Conservation (phyloP, 2,888 invertebrate species). For the Apamea epomidion region DNA sequence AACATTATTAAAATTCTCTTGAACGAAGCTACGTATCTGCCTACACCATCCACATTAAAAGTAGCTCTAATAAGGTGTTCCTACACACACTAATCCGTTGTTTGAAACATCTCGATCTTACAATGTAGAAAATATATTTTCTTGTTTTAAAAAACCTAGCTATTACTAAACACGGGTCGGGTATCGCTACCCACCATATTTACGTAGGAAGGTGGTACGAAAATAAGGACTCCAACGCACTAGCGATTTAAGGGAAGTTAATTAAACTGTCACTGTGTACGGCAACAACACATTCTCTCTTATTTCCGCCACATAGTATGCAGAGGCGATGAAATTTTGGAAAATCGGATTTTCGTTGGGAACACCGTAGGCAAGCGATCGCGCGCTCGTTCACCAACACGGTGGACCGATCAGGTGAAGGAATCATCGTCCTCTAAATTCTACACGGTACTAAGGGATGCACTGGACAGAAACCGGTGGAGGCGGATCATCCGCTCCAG, state of each 20-base stretch:
- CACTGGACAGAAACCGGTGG: too few relatives aligned
- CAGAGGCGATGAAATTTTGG: too few relatives aligned
- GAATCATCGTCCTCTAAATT: too few relatives aligned
- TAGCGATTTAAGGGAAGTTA: background rate
- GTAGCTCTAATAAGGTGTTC: background rate
- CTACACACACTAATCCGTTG: background rate
- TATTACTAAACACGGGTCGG: background rate
- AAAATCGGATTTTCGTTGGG: too few relatives aligned
- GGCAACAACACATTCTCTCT: too few relatives aligned
- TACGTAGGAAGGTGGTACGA: slow-evolving; percentile 1
- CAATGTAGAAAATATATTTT: slow-evolving; percentile 2
- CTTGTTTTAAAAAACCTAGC: background rate
- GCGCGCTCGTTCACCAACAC: too few relatives aligned
- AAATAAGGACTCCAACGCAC: background rate
- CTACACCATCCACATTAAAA: background rate
- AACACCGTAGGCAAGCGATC: too few relatives aligned
- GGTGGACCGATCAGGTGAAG: too few relatives aligned
- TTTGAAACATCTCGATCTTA: background rate
- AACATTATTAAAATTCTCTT: background rate
- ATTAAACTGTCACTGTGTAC: background rate
- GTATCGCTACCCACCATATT: background rate
- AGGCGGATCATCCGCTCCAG: too few relatives aligned
- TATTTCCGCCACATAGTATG: too few relatives aligned
- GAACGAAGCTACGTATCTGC: background rate
- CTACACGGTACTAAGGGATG: too few relatives aligned